A percentile compares a stretch with the other conserved stretches of the same genome.
Conservation (phyloP, 2,888 invertebrate genomes). For the Pterostichus niger region DNA sequence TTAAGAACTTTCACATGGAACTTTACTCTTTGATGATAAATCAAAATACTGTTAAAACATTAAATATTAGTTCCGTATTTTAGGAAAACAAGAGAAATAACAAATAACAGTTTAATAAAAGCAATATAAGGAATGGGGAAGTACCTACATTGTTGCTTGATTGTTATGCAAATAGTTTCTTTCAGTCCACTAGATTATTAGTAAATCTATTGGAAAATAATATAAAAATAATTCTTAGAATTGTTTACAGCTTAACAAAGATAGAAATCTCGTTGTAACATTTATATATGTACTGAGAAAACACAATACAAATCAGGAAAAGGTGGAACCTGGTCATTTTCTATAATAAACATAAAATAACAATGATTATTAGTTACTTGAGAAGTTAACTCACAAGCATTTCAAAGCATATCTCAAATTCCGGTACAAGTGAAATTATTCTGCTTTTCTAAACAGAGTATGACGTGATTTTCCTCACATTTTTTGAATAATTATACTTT, state of each 20-base stretch:
- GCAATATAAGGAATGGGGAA: constrained; percentile 10
- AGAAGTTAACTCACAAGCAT: neutral
- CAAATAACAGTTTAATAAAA: neutral
- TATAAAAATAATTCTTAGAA: constrained; percentile 22
- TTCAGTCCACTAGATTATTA: neutral
- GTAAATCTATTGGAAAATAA: neutral
- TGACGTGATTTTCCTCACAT: constrained; percentile 26
- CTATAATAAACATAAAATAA: constrained; percentile 15
- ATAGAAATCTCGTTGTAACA: neutral
- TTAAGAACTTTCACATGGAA: constrained; percentile 43
- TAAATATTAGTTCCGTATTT: constrained; percentile 25
- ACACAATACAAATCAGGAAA: constrained; percentile 1
- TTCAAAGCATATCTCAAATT: neutral
- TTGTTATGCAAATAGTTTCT: constrained; percentile 15
- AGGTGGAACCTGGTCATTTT: constrained; percentile 8
- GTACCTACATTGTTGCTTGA: neutral
- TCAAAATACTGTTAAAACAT: neutral
- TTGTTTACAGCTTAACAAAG: neutral
- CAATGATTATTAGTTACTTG: constrained; percentile 15
- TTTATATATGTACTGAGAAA: constrained; percentile 17
- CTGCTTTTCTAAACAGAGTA: constrained; percentile 35
- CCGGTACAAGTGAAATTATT: constrained; percentile 33
- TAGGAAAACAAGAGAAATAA: neutral
- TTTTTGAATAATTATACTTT: constrained; percentile 39
- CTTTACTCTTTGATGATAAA: constrained; percentile 41